Percentiles rank a stretch among this genome's conserved stretches.
phyloP scores from a whole-genome alignment of 2,888 invertebrate genomes.

The Herminia tarsipennalis region DNA sequence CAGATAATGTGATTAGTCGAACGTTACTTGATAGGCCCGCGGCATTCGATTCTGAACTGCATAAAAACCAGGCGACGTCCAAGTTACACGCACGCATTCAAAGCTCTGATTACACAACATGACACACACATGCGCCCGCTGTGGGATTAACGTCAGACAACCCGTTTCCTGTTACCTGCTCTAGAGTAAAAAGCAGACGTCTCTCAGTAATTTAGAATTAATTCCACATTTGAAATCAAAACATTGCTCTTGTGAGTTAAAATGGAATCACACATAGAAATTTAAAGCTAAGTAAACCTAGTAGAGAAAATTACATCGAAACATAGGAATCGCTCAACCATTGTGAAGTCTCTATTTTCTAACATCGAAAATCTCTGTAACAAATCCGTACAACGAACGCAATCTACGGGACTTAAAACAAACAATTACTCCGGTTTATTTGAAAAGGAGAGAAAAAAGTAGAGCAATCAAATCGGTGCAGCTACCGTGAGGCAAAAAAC shows the following conservation, averaged over 20 bases:
- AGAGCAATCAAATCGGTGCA: slow-evolving; percentile 81
- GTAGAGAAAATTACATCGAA: slow-evolving; percentile 43
- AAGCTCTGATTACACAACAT: slow-evolving; percentile 68
- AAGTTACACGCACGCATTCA: slow-evolving; percentile 61
- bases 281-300: slow-evolving; percentile 18
- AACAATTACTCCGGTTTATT: slow-evolving; percentile 85
- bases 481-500: slow-evolving; percentile 80
- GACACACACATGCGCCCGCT: slow-evolving; percentile 56
- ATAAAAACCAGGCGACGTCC: slow-evolving; percentile 73
- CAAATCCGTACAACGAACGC: slow-evolving; percentile 78
- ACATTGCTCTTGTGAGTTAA: slow-evolving; percentile 41
- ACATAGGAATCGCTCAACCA: slow-evolving; percentile 62
- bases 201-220: slow-evolving; percentile 77
- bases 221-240: slow-evolving; percentile 74
- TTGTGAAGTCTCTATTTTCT: slow-evolving; percentile 79
- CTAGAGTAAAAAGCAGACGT: slow-evolving; percentile 74
- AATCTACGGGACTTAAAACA: slow-evolving; percentile 82
- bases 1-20: slow-evolving; percentile 62
- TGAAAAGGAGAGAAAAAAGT: slow-evolving; percentile 80
- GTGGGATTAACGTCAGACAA: slow-evolving; percentile 80
- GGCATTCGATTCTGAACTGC: slow-evolving; percentile 58
- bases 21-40: slow-evolving; percentile 65
- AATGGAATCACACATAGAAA: slow-evolving; percentile 34
- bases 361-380: slow-evolving; percentile 74
- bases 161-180: slow-evolving; percentile 84